Evolutionary conservation across 2,888 invertebrate species (phyloP).

Genomic region (Hermaeophaga mercurialis): DNA sequence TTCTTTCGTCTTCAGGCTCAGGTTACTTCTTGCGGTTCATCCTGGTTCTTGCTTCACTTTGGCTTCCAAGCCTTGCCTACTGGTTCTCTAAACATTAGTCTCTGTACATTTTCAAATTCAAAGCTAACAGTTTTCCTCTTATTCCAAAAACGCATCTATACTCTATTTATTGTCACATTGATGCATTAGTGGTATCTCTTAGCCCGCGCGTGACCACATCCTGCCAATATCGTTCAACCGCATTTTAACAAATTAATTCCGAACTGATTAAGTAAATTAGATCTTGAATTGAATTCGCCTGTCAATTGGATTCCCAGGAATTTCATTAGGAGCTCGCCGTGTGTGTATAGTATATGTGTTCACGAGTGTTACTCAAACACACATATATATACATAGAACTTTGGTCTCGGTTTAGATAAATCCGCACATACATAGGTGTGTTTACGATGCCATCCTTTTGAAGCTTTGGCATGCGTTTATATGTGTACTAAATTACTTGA

Average conservation of each 20-base stretch:
- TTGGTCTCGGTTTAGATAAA: background rate
- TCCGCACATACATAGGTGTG: background rate
- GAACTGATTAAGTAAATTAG: slow-evolving; percentile 36
- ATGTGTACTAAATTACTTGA: slow-evolving; percentile 9
- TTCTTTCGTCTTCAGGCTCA: too few species aligned
- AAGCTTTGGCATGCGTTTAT: slow-evolving; percentile 5
- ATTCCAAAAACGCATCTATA: too few species aligned
- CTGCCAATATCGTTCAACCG: slow-evolving; percentile 20
- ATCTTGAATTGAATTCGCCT: slow-evolving; percentile 34
- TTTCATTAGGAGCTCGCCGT: slow-evolving; percentile 29
- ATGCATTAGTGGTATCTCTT: background rate
- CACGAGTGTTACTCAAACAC: slow-evolving; percentile 18
- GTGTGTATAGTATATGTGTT: slow-evolving; percentile 17
- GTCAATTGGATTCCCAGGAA: slow-evolving; percentile 31
- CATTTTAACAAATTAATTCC: slow-evolving; percentile 36
- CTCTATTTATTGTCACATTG: too few species aligned
- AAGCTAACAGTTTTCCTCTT: too few species aligned
- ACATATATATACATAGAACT: slow-evolving; percentile 4
- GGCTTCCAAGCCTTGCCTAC: too few species aligned
- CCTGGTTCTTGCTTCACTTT: too few species aligned
- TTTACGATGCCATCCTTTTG: slow-evolving; percentile 6
- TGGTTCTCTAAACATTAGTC: too few species aligned
- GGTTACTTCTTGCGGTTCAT: too few species aligned
- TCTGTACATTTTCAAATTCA: too few species aligned
- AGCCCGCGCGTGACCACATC: slow-evolving; percentile 2